Base-by-base conservation (phyloP, 2,888 invertebrate genomes). In the Chrysina gloriosa region DNA sequence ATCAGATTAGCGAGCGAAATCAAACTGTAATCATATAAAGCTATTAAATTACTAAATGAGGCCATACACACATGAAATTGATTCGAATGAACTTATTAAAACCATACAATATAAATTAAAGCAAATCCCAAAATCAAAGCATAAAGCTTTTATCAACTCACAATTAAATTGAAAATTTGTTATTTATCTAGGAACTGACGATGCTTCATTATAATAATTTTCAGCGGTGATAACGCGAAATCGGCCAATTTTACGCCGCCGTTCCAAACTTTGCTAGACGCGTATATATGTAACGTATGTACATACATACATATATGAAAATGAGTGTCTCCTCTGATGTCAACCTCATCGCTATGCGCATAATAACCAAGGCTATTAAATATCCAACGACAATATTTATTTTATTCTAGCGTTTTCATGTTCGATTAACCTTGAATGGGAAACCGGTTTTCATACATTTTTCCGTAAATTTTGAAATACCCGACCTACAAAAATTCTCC, bases 341-440 rank as follows among this genome's bases (percentile, higher is more conserved):
- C 25, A 25, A 39, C 23, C 25, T 42, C 58, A 42, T 58, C 14
- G 39, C 39, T 58, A 58, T 58, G 58, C 58, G 42, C 58, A 58
- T 56, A 56, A 21, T 36, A 56, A 56, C 27, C 39, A 39, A 42
- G 58, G 42, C 39, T 34, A 58, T 58, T 39, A 58, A 58, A 58
- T 42, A 25, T 25, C 58, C 58, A 58, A 36, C 39, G 56, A 56
- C 39, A 56, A 56, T 56, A 56, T 56, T 56, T 56, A 56, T 27
- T 25, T 42, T 42, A 42, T 52, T 52, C 29, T 52, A 52, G 29
- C 50, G 29, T 52, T 52, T 52, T 52, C 29, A 27, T 29, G 9
- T 52, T 52, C 29, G 29, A 14, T 52, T 29, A 52, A 52, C 50
- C 50, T 52, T 29, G 50, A 29, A 52, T 52, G 9, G 9, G 14